A percentile compares a stretch with the other conserved stretches of the same genome.
These are phyloP conservation scores for cat (Felis catus) DNA, from an alignment of 2,113 vertebrate genomes.

Conservation along the genomic window F.catus_Fca126_mat1.0 CM031416.1:139573501-139574000, in stretches of 20 bases:
- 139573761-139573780: neutral
- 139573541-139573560: neutral
- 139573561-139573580: neutral
- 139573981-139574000: neutral
- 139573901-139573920: conserved; percentile 88
- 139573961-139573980: conserved; percentile 55
- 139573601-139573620: neutral
- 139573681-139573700: neutral
- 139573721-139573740: neutral
- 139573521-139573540: conserved; percentile 12
- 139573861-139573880: conserved; percentile 86
- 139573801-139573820: neutral
- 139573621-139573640: conserved; percentile 34
- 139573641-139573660: conserved; percentile 27
- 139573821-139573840: neutral
- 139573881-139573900: conserved; percentile 87
- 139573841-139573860: neutral
- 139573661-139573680: neutral
- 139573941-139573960: conserved; percentile 83
- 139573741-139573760: neutral
- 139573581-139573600: conserved; percentile 19
- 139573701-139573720: neutral
- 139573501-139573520: neutral
- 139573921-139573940: conserved; percentile 86
- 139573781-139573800: neutral